Evolutionary conservation across 2,113 vertebrate genomes (phyloP).

Genomic region (Campylomormyrus tamandua): DNA sequence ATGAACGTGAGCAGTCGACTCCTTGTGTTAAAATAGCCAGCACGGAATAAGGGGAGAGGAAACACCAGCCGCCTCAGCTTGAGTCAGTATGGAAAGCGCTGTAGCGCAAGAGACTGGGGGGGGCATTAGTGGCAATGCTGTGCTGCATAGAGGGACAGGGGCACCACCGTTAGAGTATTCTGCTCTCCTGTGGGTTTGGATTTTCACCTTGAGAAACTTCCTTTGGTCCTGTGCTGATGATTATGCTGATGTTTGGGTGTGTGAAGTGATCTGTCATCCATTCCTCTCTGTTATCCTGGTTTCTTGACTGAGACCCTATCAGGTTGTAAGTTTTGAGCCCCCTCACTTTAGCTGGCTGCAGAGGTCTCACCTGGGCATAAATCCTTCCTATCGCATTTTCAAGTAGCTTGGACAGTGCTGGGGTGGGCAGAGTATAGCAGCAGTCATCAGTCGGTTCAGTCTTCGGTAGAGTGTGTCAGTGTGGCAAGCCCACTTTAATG

Average conservation of each 20-base stretch:
- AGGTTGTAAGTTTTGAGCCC: neutral
- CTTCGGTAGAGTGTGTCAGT: neutral
- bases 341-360: neutral
- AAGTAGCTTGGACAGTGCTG: neutral
- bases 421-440: neutral
- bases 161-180: neutral
- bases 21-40: neutral
- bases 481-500: constrained; percentile 44
- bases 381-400: neutral
- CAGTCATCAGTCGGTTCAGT: neutral
- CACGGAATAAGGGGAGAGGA: neutral
- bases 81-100: neutral
- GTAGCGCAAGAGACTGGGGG: neutral
- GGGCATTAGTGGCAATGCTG: neutral
- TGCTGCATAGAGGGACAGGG: neutral
- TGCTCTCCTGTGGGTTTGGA: neutral
- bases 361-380: neutral
- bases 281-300: neutral
- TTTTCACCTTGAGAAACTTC: neutral
- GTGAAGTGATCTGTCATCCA: neutral
- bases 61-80: neutral
- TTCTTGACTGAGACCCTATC: neutral
- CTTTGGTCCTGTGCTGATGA: neutral
- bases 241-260: neutral
- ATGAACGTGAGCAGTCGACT: neutral